Evolutionary conservation across 2,113 vertebrate genomes (phyloP).

Genomic region (Ochotona princeps): DNA sequence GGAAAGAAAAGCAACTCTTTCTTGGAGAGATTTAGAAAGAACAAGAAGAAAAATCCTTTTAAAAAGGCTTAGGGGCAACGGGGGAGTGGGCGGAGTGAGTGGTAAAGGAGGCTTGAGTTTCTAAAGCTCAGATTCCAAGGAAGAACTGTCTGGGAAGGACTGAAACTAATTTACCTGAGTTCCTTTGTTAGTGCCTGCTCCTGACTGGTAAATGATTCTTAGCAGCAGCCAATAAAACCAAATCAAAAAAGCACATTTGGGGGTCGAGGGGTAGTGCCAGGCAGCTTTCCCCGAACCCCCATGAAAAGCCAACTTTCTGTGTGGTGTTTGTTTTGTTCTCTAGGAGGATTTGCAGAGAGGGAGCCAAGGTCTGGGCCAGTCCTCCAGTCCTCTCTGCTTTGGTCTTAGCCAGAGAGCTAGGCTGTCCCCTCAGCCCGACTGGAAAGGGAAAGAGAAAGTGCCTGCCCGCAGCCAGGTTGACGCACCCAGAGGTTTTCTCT

Average conservation of each 20-base stretch:
- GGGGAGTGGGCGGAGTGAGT: not conserved
- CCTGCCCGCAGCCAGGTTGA: not conserved
- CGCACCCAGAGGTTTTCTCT: not conserved
- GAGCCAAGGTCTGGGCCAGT: not conserved
- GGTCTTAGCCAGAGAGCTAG: not conserved
- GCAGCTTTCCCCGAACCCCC: not conserved
- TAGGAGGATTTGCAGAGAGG: constrained; percentile 42
- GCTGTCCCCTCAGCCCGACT: not conserved
- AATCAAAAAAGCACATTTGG: constrained; percentile 85
- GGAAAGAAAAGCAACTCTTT: constrained; percentile 78
- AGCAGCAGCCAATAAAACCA: constrained; percentile 85
- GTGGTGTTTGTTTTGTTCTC: constrained; percentile 48
- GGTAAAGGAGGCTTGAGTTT: constrained; percentile 81
- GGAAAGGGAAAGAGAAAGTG: constrained; percentile 64
- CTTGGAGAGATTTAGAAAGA: constrained; percentile 72
- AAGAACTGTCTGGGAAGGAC: constrained; percentile 79
- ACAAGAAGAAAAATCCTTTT: constrained; percentile 75
- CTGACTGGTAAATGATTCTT: constrained; percentile 85
- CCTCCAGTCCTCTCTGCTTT: fast-evolving
- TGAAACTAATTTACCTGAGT: constrained; percentile 88
- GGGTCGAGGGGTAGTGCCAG: constrained; percentile 60
- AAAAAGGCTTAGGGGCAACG: constrained; percentile 57
- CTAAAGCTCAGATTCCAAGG: constrained; percentile 85
- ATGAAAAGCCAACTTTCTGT: constrained; percentile 43
- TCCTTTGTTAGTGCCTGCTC: constrained; percentile 83